Conservation (phyloP, 2,113 vertebrate species). For the Vicugna pacos region DNA sequence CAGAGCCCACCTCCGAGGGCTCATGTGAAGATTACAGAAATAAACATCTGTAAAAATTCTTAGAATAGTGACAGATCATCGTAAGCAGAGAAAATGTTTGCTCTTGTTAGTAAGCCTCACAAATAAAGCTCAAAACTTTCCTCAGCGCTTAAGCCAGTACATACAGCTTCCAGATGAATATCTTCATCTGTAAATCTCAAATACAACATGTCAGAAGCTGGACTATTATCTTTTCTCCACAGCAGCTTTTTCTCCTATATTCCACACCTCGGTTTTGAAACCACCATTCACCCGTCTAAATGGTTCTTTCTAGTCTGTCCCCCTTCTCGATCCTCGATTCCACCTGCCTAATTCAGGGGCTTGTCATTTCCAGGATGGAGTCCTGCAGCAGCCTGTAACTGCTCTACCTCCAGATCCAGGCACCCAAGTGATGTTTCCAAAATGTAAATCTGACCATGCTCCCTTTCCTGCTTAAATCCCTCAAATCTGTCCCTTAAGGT, state of each 20-base stretch:
- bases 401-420: neutral
- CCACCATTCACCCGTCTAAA: neutral
- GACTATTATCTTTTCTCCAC: neutral
- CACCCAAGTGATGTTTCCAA: neutral
- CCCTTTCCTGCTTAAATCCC: neutral
- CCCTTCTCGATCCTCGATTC: neutral
- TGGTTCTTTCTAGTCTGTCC: neutral
- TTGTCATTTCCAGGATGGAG: neutral
- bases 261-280: neutral
- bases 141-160: neutral
- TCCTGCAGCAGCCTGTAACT: neutral
- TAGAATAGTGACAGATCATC: neutral
- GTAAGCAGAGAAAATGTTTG: neutral
- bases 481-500: neutral
- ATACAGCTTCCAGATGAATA: neutral
- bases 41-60: neutral
- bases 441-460: neutral
- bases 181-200: neutral
- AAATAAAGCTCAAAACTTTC: neutral
- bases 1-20: neutral
- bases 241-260: neutral
- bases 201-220: neutral
- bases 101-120: neutral
- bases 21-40: neutral
- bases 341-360: neutral